A percentile compares a stretch with the other conserved stretches of the same genome.
Evolutionary conservation across 2,113 vertebrate species (phyloP).

Genomic region (Actinemys pallida): DNA sequence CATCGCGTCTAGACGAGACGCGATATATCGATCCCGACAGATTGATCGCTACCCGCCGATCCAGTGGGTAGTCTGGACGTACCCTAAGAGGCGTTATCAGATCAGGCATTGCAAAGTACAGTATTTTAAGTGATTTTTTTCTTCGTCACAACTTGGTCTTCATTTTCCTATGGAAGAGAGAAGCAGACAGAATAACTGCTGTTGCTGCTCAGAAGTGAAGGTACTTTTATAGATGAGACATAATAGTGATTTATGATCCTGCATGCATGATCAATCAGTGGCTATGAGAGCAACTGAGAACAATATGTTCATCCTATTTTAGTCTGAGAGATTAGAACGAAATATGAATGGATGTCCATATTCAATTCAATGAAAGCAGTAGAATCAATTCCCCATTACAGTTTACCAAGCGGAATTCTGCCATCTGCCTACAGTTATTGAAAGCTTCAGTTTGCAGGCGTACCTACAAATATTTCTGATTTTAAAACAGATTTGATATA

Average conservation of each 20-base stretch:
- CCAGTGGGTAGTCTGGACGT: too few species aligned
- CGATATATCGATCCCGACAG: too few species aligned
- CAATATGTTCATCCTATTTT: background rate
- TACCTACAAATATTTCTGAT: background rate
- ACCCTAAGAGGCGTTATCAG: background rate
- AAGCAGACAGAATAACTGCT: background rate
- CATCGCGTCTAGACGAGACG: too few species aligned
- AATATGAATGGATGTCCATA: constrained; percentile 15
- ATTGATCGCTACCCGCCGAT: too few species aligned
- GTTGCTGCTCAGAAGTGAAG: background rate
- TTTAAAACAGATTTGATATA: background rate
- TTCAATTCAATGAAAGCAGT: background rate
- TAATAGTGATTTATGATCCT: background rate
- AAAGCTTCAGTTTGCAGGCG: background rate
- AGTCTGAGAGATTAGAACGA: constrained; percentile 18
- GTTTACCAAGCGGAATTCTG: background rate
- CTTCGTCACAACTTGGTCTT: background rate
- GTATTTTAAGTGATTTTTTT: background rate
- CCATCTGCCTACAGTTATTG: constrained; percentile 15
- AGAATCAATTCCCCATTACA: background rate
- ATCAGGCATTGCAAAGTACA: background rate
- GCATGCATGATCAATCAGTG: background rate
- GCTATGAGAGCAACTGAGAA: background rate
- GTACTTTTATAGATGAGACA: background rate
- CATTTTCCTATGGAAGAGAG: background rate